phyloP scores from a whole-genome alignment of 37 sponge, comb jelly and placozoan genomes.

The Sycon ciliatum region DNA sequence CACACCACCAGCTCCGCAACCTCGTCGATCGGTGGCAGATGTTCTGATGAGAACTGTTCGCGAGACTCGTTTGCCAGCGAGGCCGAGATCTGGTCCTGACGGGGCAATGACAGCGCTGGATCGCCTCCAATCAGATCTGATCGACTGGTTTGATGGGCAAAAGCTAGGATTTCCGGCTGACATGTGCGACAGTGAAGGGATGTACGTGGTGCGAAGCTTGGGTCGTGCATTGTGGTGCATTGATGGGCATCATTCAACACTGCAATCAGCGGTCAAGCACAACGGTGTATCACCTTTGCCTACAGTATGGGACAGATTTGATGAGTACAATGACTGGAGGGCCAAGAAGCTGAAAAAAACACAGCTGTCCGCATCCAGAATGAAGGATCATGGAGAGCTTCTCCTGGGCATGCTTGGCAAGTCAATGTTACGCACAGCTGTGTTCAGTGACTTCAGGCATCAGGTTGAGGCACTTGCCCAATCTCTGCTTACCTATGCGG shows the following conservation, averaged over 20 bases:
- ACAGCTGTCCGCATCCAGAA: too few species aligned
- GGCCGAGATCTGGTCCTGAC: too few species aligned
- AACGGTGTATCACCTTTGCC: background rate
- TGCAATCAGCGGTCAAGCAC: background rate
- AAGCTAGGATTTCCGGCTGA: background rate
- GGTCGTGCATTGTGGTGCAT: background rate
- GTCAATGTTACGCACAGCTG: background rate
- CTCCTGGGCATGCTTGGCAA: background rate
- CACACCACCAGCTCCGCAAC: too few species aligned
- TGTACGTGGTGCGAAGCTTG: background rate
- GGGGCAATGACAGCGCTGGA: background rate
- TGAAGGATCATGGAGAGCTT: background rate
- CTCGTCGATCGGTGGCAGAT: too few species aligned
- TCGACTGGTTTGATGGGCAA: background rate
- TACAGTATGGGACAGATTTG: background rate
- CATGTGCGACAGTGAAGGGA: background rate
- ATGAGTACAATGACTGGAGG: background rate
- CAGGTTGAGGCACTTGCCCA: background rate
- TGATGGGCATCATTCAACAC: background rate
- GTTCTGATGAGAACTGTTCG: too few species aligned
- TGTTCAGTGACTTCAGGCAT: background rate
- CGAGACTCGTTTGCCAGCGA: too few species aligned
- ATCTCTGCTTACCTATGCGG: background rate
- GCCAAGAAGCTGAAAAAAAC: too few species aligned
- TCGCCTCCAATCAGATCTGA: background rate